Evolutionary conservation across 92 coral and sea anemone species (phyloP).

Genomic region (Palythoa grandiflora): DNA sequence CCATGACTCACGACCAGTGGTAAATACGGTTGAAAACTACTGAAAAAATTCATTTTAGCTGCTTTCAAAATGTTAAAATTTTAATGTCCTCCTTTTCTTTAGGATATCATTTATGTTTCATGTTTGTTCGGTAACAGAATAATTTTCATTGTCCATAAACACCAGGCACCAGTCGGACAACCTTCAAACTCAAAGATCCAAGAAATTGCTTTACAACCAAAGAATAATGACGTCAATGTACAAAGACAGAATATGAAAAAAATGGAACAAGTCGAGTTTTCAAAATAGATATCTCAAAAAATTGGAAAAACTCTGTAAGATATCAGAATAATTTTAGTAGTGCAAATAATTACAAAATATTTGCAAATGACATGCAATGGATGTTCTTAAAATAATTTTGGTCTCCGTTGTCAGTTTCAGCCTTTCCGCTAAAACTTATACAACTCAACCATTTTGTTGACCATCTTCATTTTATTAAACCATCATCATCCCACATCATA

Average conservation of each 20-base stretch:
- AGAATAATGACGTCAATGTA: too few species aligned
- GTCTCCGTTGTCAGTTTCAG: too few species aligned
- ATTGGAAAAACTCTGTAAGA: too few species aligned
- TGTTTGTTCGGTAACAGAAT: slow-evolving; percentile 31
- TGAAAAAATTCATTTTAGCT: slow-evolving; percentile 23
- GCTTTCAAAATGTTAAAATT: slow-evolving; percentile 44
- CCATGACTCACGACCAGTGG: slow-evolving; percentile 9
- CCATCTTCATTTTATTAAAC: too few species aligned
- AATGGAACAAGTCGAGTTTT: neutral
- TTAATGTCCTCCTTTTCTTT: slow-evolving; percentile 13
- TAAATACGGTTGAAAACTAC: neutral
- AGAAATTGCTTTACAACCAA: neutral
- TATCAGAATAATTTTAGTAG: too few species aligned
- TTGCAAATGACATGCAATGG: too few species aligned
- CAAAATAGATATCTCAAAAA: too few species aligned
- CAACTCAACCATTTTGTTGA: too few species aligned
- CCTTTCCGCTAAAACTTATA: too few species aligned
- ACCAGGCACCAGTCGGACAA: slow-evolving; percentile 25
- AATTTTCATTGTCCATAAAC: slow-evolving; percentile 18
- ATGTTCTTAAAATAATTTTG: too few species aligned
- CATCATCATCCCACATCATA: too few species aligned
- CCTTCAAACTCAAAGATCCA: neutral
- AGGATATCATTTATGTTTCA: slow-evolving; percentile 36
- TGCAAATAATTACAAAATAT: too few species aligned
- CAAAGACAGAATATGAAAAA: neutral